These are phyloP conservation scores for Dasyprocta punctata DNA, from an alignment of 2,113 vertebrate genomes.

Conservation along the genomic window DNA sequence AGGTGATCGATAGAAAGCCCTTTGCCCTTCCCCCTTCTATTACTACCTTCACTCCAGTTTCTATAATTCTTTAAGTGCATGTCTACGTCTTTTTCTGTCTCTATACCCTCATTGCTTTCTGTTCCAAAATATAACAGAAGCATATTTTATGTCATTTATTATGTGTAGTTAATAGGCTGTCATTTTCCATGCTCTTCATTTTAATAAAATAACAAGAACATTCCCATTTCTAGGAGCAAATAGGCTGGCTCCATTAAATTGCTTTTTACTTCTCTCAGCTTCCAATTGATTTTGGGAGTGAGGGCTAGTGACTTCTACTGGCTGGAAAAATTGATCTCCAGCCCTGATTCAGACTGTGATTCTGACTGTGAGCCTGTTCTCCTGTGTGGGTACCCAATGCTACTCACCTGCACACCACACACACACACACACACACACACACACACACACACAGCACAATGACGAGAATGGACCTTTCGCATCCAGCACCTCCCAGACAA, in stretches of 20 bases:
- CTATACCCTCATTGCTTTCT: conserved; percentile 19
- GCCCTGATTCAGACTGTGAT: not conserved
- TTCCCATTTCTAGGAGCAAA: conserved; percentile 10
- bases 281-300: not conserved
- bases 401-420: not conserved
- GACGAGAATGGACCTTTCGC: not conserved
- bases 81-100: not conserved
- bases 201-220: not conserved
- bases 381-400: not conserved
- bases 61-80: not conserved
- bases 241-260: not conserved
- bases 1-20: not conserved
- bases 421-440: not conserved
- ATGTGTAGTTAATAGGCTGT: conserved; percentile 11
- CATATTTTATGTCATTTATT: conserved; percentile 44
- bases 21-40: not conserved
- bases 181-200: conserved; percentile 62
- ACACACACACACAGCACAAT: not conserved
- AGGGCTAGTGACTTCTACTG: not conserved
- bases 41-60: not conserved
- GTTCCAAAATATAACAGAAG: conserved; percentile 37
- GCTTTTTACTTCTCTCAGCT: not conserved
- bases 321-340: not conserved
- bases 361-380: not conserved
- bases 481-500: not conserved